Base-by-base conservation (phyloP, 2,113 vertebrate genomes). In the Platichthys flesus region DNA sequence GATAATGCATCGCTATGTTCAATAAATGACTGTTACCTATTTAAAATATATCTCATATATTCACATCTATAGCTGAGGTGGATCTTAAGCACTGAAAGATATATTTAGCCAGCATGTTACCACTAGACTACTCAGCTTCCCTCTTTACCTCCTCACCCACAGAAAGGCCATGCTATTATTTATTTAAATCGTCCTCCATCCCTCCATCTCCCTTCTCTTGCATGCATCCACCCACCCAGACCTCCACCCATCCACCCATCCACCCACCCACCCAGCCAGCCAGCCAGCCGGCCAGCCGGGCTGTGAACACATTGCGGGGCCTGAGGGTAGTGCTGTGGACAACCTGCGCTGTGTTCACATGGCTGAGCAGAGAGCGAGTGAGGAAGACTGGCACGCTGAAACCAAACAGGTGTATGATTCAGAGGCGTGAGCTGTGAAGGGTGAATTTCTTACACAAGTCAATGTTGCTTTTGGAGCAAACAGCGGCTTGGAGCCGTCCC, bases 341-440 rank as follows among this genome's bases (percentile, higher is more conserved):
- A 95, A 93, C 92, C 93, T 94, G 94, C 79, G 81, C 91, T 82
- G 87, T 92, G 86, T 91, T 90, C 93, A 93, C 93, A 94, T 94
- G 93, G 91, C 90, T 93, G 94, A 93, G 88, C 94, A 93, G 90
- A 85, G 91, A 86, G 91, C 71, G 90, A 86, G 91, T 52, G 89
- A 86, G 81, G 89, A 88, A 90, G 89, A 90, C 94, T 95, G 93
- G 93, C 94, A 94, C 88, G 63, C 90, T 79, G 89, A 88, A 93
- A 89, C 90, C 90, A 93, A 93, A 93, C 94, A 95, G 94, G 94
- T 95, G 94, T 93, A 93, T 92, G 93, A 93, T 91, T 92, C 85
- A 87, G 90, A 94, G 86, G 91, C 85, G 90, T 73, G 86, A 90
- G 91, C 93, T 94, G 93, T 93, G 93, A 94, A 93, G 93, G 89